These are phyloP conservation scores for Aporophyla nigra DNA, from an alignment of 2,888 invertebrate genomes.

Conservation along the genomic window DNA sequence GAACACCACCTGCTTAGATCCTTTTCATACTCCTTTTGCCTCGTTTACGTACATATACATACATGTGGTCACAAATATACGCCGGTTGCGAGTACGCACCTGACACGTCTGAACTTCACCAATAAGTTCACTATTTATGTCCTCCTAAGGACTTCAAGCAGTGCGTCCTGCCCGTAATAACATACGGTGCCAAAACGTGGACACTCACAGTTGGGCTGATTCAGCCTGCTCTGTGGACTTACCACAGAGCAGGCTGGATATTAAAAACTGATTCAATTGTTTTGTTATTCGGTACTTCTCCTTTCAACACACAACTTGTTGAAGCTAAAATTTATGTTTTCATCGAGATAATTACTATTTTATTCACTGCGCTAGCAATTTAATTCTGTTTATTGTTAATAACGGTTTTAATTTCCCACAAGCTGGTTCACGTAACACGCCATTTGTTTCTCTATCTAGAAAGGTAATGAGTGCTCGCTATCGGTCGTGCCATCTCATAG, in stretches of 20 bases:
- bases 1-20: no score
- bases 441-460: conserved; percentile 56
- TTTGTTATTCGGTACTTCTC: background rate
- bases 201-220: no score
- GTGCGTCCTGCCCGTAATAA: no score
- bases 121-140: no score
- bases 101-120: no score
- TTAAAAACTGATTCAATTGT: background rate
- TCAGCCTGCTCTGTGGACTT: no score
- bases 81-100: no score
- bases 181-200: no score
- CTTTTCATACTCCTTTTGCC: no score
- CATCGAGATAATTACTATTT: conserved; percentile 15
- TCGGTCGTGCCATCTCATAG: conserved; percentile 57
- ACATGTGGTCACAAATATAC: no score
- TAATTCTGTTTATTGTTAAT: conserved; percentile 17
- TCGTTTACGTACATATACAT: no score
- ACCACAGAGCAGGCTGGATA: background rate
- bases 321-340: background rate
- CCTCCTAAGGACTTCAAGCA: no score
- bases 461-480: conserved; percentile 56
- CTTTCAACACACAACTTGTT: background rate
- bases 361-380: conserved; percentile 7
- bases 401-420: conserved; percentile 50
- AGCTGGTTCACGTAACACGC: conserved; percentile 48